Percentiles rank a stretch among this genome's conserved stretches.
phyloP scores from a whole-genome alignment of 35 echinoderm and acorn worm species.

The Ophiothrix spiculata region DNA sequence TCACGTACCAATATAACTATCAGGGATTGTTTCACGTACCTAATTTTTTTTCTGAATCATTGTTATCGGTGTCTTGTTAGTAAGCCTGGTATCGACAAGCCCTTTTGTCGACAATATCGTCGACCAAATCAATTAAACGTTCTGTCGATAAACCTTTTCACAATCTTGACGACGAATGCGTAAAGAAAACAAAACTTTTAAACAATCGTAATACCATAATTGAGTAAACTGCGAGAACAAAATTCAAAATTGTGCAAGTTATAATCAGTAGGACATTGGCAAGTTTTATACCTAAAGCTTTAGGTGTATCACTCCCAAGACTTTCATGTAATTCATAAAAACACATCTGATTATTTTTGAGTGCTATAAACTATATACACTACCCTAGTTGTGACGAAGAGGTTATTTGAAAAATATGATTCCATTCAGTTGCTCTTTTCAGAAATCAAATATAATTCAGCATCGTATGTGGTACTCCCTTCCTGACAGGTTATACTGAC shows the following conservation, averaged over 20 bases:
- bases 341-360: slow-evolving; percentile 18
- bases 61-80: too few relatives aligned
- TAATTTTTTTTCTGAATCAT: too few relatives aligned
- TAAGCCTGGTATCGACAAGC: too few relatives aligned
- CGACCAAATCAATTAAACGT: too few relatives aligned
- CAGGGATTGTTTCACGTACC: too few relatives aligned
- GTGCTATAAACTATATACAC: slow-evolving; percentile 55
- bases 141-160: too few relatives aligned
- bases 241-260: slow-evolving; percentile 50
- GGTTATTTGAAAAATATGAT: slow-evolving; percentile 34
- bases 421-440: slow-evolving; percentile 45
- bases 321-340: slow-evolving; percentile 82
- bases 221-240: too few relatives aligned
- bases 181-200: too few relatives aligned
- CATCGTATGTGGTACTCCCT: slow-evolving; percentile 24
- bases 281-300: slow-evolving; percentile 52
- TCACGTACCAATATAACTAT: too few relatives aligned
- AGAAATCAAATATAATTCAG: slow-evolving; percentile 47
- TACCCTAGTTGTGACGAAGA: slow-evolving; percentile 50
- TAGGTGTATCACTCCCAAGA: slow-evolving; percentile 57
- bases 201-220: too few relatives aligned
- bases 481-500: slow-evolving; percentile 43
- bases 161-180: too few relatives aligned
- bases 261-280: slow-evolving; percentile 51
- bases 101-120: too few relatives aligned